Conservation (phyloP, 2,113 vertebrate genomes). For the Lasiurus borealis region DNA sequence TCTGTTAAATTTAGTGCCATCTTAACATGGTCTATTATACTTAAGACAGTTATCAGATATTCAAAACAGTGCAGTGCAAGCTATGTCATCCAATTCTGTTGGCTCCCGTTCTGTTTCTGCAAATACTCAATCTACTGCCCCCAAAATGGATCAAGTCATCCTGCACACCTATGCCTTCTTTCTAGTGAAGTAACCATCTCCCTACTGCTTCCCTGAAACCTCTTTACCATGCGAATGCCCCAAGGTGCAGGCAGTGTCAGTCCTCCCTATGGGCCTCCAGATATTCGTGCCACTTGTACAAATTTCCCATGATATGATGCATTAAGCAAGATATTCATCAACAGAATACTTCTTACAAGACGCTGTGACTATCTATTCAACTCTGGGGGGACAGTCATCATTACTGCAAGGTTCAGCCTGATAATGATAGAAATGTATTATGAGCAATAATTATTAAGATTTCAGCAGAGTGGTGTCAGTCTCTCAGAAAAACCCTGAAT, state of each 20-base stretch:
- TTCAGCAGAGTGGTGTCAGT: background rate
- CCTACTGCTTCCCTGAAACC: background rate
- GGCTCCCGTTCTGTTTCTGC: background rate
- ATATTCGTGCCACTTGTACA: background rate
- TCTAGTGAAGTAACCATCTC: background rate
- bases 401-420: background rate
- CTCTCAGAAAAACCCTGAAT: constrained; percentile 23
- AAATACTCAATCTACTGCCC: background rate
- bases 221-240: background rate
- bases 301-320: background rate
- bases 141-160: background rate
- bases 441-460: background rate
- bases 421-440: background rate
- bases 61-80: background rate
- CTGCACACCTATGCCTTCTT: background rate
- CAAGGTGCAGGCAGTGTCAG: background rate
- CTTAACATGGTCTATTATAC: background rate
- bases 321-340: background rate
- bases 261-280: background rate
- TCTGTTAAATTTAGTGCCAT: background rate
- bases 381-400: background rate
- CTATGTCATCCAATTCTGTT: background rate
- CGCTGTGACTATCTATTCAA: background rate
- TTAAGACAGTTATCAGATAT: background rate
- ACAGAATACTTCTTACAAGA: constrained; percentile 5